Conservation (phyloP, 2,797 vertebrate genomes). For the Coregonus ussuriensis region DNA sequence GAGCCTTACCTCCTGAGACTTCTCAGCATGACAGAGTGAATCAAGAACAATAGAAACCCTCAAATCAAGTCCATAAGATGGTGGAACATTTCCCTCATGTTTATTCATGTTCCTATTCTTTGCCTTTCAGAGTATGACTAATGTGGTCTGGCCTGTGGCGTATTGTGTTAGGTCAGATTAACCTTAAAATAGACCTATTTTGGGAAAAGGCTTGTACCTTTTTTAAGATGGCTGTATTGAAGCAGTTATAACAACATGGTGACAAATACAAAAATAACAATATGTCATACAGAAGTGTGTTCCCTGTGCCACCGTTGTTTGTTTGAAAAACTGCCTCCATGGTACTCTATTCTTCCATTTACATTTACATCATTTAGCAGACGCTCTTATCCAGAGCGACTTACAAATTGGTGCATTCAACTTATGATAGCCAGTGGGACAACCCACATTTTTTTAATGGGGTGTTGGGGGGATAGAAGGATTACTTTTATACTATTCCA, state of each 20-base stretch:
- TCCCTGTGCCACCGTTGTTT: not conserved
- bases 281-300: not conserved
- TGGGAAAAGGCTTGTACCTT: conserved; percentile 20
- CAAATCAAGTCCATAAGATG: conserved; percentile 45
- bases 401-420: too few relatives aligned
- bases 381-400: too few relatives aligned
- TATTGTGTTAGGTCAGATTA: conserved; percentile 48
- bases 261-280: not conserved
- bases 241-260: not conserved
- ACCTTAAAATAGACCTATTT: conserved; percentile 55
- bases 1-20: conserved; percentile 40
- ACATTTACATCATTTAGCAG: too few relatives aligned
- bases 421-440: too few relatives aligned
- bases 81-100: conserved; percentile 28
- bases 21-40: conserved; percentile 44
- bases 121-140: conserved; percentile 33
- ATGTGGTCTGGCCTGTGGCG: conserved; percentile 33
- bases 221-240: not conserved
- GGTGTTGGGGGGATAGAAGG: too few relatives aligned
- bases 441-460: too few relatives aligned
- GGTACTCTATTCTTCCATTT: too few relatives aligned
- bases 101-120: conserved; percentile 34
- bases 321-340: not conserved
- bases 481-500: too few relatives aligned
- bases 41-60: conserved; percentile 39